Evolutionary conservation across 1,140 invertebrate genomes (phyloP).

Genomic region (Ceratina japonica): DNA sequence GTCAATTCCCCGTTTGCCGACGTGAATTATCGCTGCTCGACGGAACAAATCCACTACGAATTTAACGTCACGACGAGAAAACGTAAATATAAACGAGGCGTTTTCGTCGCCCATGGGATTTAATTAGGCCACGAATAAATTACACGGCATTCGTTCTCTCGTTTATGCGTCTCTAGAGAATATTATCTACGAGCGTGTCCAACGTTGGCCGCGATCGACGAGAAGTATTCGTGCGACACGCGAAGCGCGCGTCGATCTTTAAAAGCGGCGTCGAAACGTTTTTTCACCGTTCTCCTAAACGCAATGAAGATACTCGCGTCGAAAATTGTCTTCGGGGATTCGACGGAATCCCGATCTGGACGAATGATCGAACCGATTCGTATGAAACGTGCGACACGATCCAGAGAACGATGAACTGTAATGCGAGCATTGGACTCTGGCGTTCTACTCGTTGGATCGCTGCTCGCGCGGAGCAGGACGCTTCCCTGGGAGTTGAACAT

Average conservation of each 20-base stretch:
- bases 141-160: not conserved
- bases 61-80: not conserved
- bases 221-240: not conserved
- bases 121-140: conserved; percentile 9
- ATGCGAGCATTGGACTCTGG: not conserved
- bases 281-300: no score
- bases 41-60: not conserved
- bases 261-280: not conserved
- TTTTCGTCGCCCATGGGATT: not conserved
- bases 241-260: not conserved
- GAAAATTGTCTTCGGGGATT: not conserved
- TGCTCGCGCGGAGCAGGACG: conserved; percentile 29
- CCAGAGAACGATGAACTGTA: not conserved
- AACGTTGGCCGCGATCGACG: not conserved
- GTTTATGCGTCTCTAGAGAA: not conserved
- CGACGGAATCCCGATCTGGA: not conserved
- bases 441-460: not conserved
- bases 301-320: no score
- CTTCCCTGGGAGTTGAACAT: conserved; percentile 45
- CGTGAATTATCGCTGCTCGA: no score
- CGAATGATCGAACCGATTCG: not conserved
- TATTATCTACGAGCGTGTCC: not conserved
- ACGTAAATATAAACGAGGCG: not conserved
- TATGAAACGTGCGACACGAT: not conserved
- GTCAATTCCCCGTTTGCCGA: no score